phyloP scores from a whole-genome alignment of 2,888 invertebrate species.

The Hoplodrina ambigua region DNA sequence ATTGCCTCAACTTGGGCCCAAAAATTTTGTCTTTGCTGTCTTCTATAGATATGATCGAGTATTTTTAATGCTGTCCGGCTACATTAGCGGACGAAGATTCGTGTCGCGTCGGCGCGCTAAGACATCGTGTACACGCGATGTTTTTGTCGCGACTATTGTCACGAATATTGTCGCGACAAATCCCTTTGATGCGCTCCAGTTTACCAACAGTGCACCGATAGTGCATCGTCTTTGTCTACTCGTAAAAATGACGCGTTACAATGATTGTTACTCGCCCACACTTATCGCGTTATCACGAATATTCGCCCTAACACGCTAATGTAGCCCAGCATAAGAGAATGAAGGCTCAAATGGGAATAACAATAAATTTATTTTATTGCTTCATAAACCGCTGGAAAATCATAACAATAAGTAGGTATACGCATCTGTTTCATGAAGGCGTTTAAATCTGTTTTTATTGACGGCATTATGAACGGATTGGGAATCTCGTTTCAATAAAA shows the following conservation, averaged over 20 bases:
- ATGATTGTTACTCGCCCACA: no score
- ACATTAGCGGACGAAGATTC: no score
- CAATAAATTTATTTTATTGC: constrained; percentile 47
- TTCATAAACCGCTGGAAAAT: constrained; percentile 42
- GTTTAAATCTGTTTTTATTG: constrained; percentile 53
- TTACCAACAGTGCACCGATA: no score
- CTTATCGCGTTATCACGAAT: no score
- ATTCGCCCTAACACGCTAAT: no score
- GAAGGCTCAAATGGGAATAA: constrained; percentile 11
- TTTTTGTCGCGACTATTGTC: no score
- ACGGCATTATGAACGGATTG: constrained; percentile 33
- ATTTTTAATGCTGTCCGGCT: constrained; percentile 13
- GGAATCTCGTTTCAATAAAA: constrained; percentile 38
- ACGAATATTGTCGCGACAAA: no score
- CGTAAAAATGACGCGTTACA: no score
- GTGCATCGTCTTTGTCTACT: no score
- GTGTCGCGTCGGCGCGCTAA: no score
- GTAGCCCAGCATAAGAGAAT: background rate
- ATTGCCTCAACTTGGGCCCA: constrained; percentile 47
- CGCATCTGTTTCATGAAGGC: constrained; percentile 33
- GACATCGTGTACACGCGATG: no score
- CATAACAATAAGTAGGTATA: constrained; percentile 49
- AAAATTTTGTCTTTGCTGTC: constrained; percentile 40
- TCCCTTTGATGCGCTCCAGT: no score
- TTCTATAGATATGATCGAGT: constrained; percentile 41